Base-by-base conservation (phyloP, 2,797 vertebrate species). In the Pseudocheirus occidentalis region DNA sequence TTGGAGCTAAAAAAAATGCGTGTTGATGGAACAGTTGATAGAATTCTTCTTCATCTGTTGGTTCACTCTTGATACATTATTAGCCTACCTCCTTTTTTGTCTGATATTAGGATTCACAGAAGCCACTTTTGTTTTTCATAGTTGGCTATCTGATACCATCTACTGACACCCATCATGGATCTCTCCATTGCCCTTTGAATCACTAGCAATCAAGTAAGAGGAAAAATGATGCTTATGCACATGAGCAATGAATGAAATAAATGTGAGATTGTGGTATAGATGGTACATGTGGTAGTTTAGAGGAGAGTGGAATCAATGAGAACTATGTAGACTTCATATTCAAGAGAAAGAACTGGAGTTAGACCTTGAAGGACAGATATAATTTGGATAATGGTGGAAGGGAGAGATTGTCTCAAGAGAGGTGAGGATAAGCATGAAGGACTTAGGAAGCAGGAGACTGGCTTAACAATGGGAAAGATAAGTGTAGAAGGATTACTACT, bases 291-390 rank as follows among this genome's bases (percentile, higher is more conserved):
- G n/a, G n/a, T 73, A 93, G 53, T 24, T 50, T 27, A 93, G 73
- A 92, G 56, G 6, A 29, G 6, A 93, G 46, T 18, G 40, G 73
- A 95, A 92, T 94, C 16, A 94, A 96, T 93, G 91, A 57, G 5
- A 10, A 52, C 16, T 62, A 92, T 46, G 29, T 55, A 52, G 40
- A 31, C n/a, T 73, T 73, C 66, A 40, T 24, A 73, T 73, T 73
- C 21, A 91, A 21, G 9, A 6, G 16, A 7, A 91, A 24, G 91
- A 93, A 57, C 54, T 95, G 81, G 81, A 91, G 46, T 27, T 93
- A 34, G 57, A 28, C 40, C n/a, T 55, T 5, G 54, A 89, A 3
- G 6, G 55, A 91, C 53, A 6, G 31, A 16, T n/a, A 5, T 62
- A 46, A 55, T 95, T 81, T 91, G 54, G 53, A 89, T 50, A 91